Conservation (phyloP, 2,113 vertebrate species). For the Pollimyrus isidori region DNA sequence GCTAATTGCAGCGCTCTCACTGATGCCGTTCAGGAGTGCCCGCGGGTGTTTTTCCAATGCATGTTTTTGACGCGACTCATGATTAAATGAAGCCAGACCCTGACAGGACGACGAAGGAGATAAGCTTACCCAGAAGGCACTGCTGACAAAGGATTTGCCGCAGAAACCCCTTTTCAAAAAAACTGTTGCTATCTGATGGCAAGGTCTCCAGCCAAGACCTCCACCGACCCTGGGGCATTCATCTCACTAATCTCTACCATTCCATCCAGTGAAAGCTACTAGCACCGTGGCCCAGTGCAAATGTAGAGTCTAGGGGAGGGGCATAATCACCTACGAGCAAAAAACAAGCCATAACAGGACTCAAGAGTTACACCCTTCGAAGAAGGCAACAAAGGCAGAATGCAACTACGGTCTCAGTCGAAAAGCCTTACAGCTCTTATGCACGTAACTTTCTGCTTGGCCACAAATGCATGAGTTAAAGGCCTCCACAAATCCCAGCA, state of each 20-base stretch:
- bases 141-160: background rate
- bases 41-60: background rate
- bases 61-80: background rate
- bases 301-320: background rate
- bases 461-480: background rate
- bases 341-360: conserved; percentile 34
- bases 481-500: background rate
- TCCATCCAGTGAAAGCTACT: conserved; percentile 27
- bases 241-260: background rate
- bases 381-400: background rate
- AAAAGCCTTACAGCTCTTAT: background rate
- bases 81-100: background rate
- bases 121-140: background rate
- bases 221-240: background rate
- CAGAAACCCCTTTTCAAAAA: background rate
- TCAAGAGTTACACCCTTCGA: conserved; percentile 22
- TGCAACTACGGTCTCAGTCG: background rate
- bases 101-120: background rate
- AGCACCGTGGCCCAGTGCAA: conserved; percentile 20
- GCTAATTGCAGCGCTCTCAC: background rate
- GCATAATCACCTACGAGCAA: conserved; percentile 47
- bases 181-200: background rate
- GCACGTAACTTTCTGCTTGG: background rate
- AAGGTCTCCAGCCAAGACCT: background rate
- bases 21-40: background rate